A percentile compares a stretch with the other conserved stretches of the same genome.
Conservation (phyloP, 64 coral and sea anemone species). For the Montipora cactus region DNA sequence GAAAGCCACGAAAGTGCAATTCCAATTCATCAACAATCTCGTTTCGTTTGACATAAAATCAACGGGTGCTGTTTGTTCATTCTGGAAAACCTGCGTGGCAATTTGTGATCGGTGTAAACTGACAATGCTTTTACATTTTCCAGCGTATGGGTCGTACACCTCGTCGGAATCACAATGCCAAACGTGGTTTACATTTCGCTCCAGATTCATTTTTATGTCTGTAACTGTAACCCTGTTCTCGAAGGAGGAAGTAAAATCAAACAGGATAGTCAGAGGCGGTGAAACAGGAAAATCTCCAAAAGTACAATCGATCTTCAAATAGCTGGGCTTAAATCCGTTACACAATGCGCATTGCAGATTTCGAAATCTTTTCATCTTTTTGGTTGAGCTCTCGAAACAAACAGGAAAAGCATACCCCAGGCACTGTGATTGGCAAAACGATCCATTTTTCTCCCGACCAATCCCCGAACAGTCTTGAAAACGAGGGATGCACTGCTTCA, state of each 20-base stretch:
- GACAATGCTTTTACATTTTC: not conserved
- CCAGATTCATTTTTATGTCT: not conserved
- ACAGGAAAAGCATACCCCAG: conserved; percentile 14
- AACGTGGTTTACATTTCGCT: not conserved
- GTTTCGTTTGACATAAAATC: not conserved
- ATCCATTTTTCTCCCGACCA: not conserved
- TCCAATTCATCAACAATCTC: not conserved
- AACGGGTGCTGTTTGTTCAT: too few species aligned
- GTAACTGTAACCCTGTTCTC: not conserved
- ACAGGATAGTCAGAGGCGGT: not conserved
- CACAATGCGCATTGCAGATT: conserved; percentile 41
- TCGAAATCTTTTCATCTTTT: not conserved
- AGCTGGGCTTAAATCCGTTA: not conserved
- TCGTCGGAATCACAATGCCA: not conserved
- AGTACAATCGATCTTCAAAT: not conserved
- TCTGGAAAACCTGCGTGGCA: too few species aligned
- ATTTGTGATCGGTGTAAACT: too few species aligned
- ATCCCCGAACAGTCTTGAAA: not conserved
- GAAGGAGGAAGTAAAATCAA: not conserved
- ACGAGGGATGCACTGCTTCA: conserved; percentile 12
- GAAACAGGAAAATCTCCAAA: too few species aligned
- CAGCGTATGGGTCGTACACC: too few species aligned
- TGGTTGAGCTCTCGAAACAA: not conserved
- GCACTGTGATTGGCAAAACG: not conserved
- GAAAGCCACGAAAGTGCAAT: not conserved